Evolutionary conservation across 2,797 vertebrate species (phyloP).

Genomic region (Rhynchotus rufescens): DNA sequence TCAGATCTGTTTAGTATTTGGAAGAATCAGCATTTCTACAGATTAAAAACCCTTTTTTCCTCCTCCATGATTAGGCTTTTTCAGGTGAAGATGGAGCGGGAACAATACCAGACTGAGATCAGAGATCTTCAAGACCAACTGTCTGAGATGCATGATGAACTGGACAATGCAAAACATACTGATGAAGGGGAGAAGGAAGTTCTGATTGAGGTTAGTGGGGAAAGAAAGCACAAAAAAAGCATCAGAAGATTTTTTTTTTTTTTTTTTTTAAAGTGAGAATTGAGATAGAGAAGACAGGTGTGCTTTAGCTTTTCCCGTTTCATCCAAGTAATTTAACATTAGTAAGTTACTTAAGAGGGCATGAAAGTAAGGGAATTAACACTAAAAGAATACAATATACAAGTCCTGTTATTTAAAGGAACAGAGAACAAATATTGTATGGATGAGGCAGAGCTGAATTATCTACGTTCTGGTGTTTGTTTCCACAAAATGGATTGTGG

Average conservation of each 20-base stretch:
- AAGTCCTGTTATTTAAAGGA: neutral
- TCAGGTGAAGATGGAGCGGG: constrained; percentile 97
- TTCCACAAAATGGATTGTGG: neutral
- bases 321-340: neutral
- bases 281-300: neutral
- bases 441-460: neutral
- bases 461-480: neutral
- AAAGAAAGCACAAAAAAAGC: neutral
- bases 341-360: neutral
- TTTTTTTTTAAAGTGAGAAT: neutral
- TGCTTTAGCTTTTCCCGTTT: neutral
- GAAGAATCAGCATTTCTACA: neutral
- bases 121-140: constrained; percentile 98
- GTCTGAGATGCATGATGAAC: constrained; percentile 98
- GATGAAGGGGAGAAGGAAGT: constrained; percentile 87
- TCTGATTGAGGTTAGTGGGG: constrained; percentile 86
- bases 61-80: constrained; percentile 85
- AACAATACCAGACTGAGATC: constrained; percentile 95
- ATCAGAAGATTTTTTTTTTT: neutral
- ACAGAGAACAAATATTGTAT: neutral
- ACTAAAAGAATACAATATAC: neutral
- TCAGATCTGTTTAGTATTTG: neutral
- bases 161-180: constrained; percentile 88
- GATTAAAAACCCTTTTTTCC: neutral
- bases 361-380: neutral